Percentiles rank a stretch among this genome's conserved stretches.
Conservation (phyloP, 2,797 vertebrate species). For the Brachyalestes nurse region DNA sequence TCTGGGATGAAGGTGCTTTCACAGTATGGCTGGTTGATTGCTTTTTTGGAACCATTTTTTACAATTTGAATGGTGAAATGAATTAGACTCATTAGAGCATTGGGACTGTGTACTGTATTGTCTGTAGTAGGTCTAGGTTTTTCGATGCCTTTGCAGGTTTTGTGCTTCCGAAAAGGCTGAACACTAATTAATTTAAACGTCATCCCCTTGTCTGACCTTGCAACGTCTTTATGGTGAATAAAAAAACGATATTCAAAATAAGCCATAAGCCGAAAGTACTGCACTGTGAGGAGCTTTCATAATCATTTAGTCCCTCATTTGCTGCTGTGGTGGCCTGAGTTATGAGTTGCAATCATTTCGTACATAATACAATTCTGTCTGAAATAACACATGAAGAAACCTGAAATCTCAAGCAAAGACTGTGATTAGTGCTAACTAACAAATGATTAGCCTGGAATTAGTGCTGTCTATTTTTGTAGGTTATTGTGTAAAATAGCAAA, state of each 20-base stretch:
- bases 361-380: conserved; percentile 5
- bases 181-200: conserved; percentile 46
- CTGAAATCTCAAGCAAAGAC: conserved; percentile 11
- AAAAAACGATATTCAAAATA: conserved; percentile 42
- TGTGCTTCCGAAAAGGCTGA: conserved; percentile 9
- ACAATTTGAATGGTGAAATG: not conserved
- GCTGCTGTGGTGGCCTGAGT: conserved; percentile 31
- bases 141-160: conserved; percentile 7
- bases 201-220: conserved; percentile 48
- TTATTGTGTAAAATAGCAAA: too few species aligned
- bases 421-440: conserved; percentile 16
- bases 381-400: conserved; percentile 4
- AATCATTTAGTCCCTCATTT: conserved; percentile 37
- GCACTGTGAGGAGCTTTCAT: conserved; percentile 31
- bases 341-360: conserved; percentile 32
- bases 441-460: conserved; percentile 15
- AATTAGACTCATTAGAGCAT: conserved; percentile 5
- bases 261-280: conserved; percentile 39
- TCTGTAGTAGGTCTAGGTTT: conserved; percentile 2
- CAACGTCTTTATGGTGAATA: conserved; percentile 22
- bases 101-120: not conserved
- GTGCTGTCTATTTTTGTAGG: too few species aligned
- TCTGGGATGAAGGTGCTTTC: not conserved
- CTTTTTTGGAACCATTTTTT: not conserved
- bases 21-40: not conserved